Base-by-base conservation (phyloP, 2,113 vertebrate species). In the Pimephales promelas region DNA sequence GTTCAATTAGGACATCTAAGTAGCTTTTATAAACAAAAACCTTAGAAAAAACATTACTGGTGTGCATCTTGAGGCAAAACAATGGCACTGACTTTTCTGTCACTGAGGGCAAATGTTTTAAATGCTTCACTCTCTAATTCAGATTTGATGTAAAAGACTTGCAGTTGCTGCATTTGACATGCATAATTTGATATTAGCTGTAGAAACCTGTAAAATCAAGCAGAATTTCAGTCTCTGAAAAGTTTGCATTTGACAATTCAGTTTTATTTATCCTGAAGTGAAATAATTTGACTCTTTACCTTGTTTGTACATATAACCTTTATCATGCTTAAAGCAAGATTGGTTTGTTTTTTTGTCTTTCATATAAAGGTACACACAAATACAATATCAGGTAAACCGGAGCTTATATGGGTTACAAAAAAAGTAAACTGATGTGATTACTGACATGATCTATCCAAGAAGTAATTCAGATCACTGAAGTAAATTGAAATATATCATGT, bases 281-380 rank as follows among this genome's bases (percentile, higher is more conserved):
- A 36, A 77, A 57, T 57, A 1, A 62, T 72, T 83, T 71, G 10
- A 24, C 14, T 13, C 49, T 28, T 76, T 54, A 18, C 31, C 77
- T 28, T 86, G 6, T 77, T 77, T 77, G 79, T 87, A 82, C 79
- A 84, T 82, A 79, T n/a, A 36, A 28, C 26, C 24, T 22, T n/a
- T 70, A 22, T 24, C 73, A 77, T 43, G 73, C 11, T 54, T 62
- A 28, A 40, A 31, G 11, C 43, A 4, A 49, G 36, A 5, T 40
- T 54, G 8, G 6, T 54, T 54, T 20, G 6, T 54, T 8, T 20
- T 28, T 20, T 54, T 54, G 20, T 47, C 31, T 43, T 83, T 70
- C 77, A 68, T 70, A 83, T 76, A 52, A 34, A 68, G 4, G 20
- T 10, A 56, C 13, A 47, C 20, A 79, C 81, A 13, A 56, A 20